These are phyloP conservation scores for Amblyopsis rosae DNA, from an alignment of 2,113 vertebrate genomes.

Conservation along the genomic window DNA sequence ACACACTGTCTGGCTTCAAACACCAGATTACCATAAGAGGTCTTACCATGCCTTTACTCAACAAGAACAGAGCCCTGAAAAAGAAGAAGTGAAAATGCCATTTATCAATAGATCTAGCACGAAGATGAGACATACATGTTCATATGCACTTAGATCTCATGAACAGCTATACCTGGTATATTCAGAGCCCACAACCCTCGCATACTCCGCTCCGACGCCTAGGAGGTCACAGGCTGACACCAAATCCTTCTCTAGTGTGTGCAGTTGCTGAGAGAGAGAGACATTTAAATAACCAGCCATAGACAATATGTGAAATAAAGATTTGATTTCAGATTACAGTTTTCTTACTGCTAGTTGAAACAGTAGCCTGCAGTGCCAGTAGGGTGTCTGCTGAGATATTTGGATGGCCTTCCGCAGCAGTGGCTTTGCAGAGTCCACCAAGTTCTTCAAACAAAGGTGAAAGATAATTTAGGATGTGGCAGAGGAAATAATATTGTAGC, in stretches of 20 bases:
- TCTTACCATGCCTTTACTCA: constrained; percentile 99
- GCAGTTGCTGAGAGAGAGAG: constrained; percentile 35
- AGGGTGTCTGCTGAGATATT: constrained; percentile 97
- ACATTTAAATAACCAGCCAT: background rate
- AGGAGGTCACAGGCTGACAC: constrained; percentile 97
- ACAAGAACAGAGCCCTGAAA: constrained; percentile 90
- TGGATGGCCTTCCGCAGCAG: constrained; percentile 96
- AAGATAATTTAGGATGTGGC: background rate
- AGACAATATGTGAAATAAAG: background rate
- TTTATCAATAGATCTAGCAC: too few relatives aligned
- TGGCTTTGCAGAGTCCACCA: constrained; percentile 96
- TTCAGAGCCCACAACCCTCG: constrained; percentile 95
- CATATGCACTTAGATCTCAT: background rate
- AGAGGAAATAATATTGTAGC: background rate
- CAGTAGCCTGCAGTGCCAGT: constrained; percentile 97
- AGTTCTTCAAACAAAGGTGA: constrained; percentile 80
- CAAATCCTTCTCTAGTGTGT: constrained; percentile 96
- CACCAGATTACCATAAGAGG: background rate
- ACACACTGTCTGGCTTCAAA: too few relatives aligned
- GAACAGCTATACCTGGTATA: constrained; percentile 87
- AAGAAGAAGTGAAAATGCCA: constrained; percentile 15
- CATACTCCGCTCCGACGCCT: constrained; percentile 95
- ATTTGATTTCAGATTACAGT: background rate
- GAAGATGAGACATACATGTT: background rate
- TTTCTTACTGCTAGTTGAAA: constrained; percentile 93